Conservation (phyloP, 2,888 invertebrate genomes). For the Nomada fucata region DNA sequence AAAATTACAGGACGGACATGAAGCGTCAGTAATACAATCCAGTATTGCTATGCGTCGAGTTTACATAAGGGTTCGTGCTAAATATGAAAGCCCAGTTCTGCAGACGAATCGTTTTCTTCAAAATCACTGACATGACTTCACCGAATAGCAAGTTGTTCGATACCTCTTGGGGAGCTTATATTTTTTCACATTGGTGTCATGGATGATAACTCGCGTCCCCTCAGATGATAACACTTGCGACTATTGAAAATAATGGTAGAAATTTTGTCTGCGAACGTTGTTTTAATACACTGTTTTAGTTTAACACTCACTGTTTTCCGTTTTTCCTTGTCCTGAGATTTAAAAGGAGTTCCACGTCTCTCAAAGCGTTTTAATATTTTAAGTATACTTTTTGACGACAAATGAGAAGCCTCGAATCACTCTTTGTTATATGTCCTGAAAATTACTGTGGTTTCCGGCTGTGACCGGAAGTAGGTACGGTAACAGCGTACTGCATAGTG, state of each 20-base stretch:
- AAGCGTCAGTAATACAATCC: neutral
- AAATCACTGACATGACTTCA: slow-evolving; percentile 30
- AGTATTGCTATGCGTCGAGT: neutral
- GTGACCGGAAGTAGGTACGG: slow-evolving; percentile 20
- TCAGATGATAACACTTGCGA: neutral
- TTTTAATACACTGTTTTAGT: too few species aligned
- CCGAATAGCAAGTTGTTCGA: slow-evolving; percentile 4
- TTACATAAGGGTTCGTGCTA: neutral
- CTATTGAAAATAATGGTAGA: neutral
- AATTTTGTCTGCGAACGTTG: neutral
- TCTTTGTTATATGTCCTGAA: neutral
- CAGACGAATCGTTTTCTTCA: slow-evolving; percentile 25
- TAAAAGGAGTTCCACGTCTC: too few species aligned
- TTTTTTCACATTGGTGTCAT: slow-evolving; percentile 13
- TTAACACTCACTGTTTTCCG: neutral
- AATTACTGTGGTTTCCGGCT: slow-evolving; percentile 4
- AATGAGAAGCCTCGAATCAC: neutral
- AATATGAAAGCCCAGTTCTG: slow-evolving; percentile 34
- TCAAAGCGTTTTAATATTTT: neutral
- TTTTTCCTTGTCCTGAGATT: too few species aligned
- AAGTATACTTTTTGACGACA: neutral
- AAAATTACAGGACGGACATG: too few species aligned
- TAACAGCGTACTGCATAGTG: neutral
- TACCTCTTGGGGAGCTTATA: neutral
- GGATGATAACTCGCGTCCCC: neutral